A percentile compares a stretch with the other conserved stretches of the same genome.
These are phyloP conservation scores for Probaryconus sp. DNA, from an alignment of 1,140 invertebrate species.

Conservation along the genomic window DNA sequence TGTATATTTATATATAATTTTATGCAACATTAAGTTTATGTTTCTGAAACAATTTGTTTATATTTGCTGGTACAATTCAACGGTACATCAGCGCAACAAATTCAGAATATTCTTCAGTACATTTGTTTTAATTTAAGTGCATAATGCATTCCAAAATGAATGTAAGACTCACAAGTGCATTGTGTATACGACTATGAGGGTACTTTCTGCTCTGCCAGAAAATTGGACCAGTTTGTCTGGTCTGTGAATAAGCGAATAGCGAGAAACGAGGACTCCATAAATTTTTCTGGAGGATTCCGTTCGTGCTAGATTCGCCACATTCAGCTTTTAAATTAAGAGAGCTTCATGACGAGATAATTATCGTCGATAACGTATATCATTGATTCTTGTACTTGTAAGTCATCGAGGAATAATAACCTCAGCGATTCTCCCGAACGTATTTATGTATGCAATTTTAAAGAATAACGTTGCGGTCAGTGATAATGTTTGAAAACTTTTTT, in stretches of 20 bases:
- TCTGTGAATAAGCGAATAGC: slow-evolving; percentile 58
- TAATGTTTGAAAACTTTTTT: slow-evolving; percentile 6
- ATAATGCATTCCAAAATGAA: slow-evolving; percentile 51
- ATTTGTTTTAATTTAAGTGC: slow-evolving; percentile 42
- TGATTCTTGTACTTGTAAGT: slow-evolving; percentile 35
- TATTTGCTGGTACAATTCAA: too few species aligned
- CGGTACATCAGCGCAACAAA: neutral
- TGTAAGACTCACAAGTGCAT: slow-evolving; percentile 46
- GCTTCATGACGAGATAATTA: slow-evolving; percentile 64
- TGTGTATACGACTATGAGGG: slow-evolving; percentile 52
- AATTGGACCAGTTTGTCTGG: slow-evolving; percentile 64
- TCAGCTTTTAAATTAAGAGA: slow-evolving; percentile 66
- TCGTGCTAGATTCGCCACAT: slow-evolving; percentile 61
- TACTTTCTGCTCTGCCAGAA: slow-evolving; percentile 58
- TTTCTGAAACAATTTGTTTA: too few species aligned
- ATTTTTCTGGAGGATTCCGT: slow-evolving; percentile 62
- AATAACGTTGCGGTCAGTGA: slow-evolving; percentile 1
- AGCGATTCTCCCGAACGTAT: slow-evolving; percentile 21
- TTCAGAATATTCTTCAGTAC: slow-evolving; percentile 15
- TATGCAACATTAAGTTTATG: too few species aligned
- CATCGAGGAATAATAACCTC: slow-evolving; percentile 40
- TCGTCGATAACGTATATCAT: slow-evolving; percentile 49
- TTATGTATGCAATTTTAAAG: slow-evolving; percentile 33
- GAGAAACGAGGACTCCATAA: slow-evolving; percentile 63
- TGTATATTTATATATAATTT: too few species aligned